These are phyloP conservation scores for Picus viridis DNA, from an alignment of 2,797 vertebrate genomes.

Conservation along the genomic window DNA sequence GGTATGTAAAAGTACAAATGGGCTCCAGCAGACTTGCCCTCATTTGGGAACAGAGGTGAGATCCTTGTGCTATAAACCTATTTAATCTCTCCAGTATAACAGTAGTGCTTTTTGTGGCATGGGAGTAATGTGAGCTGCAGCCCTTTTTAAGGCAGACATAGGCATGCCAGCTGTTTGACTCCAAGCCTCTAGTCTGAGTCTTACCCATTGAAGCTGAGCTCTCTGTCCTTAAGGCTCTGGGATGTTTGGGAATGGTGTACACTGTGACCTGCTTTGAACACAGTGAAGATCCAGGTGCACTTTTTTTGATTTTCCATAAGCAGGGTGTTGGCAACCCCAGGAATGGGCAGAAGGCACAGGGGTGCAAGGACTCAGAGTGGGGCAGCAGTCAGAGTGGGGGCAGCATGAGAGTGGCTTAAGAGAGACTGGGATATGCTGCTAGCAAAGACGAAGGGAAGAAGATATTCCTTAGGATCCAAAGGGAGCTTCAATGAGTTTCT, in stretches of 20 bases:
- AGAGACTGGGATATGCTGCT: not conserved
- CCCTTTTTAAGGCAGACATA: not conserved
- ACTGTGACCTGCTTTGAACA: not conserved
- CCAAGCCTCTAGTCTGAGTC: not conserved
- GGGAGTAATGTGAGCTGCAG: not conserved
- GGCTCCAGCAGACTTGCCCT: not conserved
- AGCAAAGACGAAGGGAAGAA: not conserved
- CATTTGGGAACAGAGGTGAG: not conserved
- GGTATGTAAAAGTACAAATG: not conserved
- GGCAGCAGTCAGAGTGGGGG: not conserved
- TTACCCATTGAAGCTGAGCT: not conserved
- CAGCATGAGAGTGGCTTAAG: accelerated
- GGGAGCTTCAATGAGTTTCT: not conserved
- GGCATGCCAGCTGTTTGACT: not conserved
- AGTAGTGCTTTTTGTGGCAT: not conserved
- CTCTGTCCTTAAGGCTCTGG: not conserved
- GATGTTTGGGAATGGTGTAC: not conserved
- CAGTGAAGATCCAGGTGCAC: not conserved
- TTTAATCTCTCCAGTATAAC: not conserved
- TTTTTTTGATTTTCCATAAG: not conserved
- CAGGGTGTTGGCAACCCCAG: not conserved
- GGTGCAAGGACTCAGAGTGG: accelerated
- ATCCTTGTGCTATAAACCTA: not conserved
- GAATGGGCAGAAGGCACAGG: not conserved
- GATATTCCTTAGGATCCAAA: not conserved